Conservation (phyloP, 2,797 vertebrate species). For the Salarias fasciatus region DNA sequence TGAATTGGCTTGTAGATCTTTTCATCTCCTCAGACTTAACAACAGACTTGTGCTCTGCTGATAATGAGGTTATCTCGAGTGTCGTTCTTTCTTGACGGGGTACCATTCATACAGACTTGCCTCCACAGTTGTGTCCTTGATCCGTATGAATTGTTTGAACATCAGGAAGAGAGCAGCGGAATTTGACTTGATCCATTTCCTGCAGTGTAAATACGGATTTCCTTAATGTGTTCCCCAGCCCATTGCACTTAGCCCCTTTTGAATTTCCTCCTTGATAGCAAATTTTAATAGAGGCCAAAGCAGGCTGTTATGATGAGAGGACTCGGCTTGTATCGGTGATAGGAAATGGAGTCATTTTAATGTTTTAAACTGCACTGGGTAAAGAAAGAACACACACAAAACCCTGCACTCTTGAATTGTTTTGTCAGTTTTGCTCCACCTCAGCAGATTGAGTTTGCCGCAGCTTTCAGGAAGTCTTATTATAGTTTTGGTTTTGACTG, state of each 20-base stretch:
- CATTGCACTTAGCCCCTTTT: slow-evolving; percentile 44
- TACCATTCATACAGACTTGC: too few relatives aligned
- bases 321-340: neutral
- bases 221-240: slow-evolving; percentile 70
- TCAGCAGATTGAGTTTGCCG: slow-evolving; percentile 36
- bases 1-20: too few relatives aligned
- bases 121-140: slow-evolving; percentile 64
- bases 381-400: neutral
- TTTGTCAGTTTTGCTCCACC: slow-evolving; percentile 31
- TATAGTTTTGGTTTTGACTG: slow-evolving; percentile 51
- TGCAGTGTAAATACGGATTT: slow-evolving; percentile 72
- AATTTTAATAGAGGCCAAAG: slow-evolving; percentile 31
- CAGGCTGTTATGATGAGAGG: slow-evolving; percentile 8
- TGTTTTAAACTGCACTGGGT: slow-evolving; percentile 12
- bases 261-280: slow-evolving; percentile 47
- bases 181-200: slow-evolving; percentile 65
- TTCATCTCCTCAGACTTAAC: too few relatives aligned
- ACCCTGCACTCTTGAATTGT: neutral
- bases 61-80: neutral
- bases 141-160: slow-evolving; percentile 63
- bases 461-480: slow-evolving; percentile 66
- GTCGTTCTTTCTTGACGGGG: slow-evolving; percentile 26
- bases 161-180: slow-evolving; percentile 61
- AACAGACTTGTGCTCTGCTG: too few relatives aligned
- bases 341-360: slow-evolving; percentile 18